A percentile compares a stretch with the other conserved stretches of the same genome.
Conservation (phyloP, 2,113 vertebrate species). For the Oncorhynchus mykiss region DNA sequence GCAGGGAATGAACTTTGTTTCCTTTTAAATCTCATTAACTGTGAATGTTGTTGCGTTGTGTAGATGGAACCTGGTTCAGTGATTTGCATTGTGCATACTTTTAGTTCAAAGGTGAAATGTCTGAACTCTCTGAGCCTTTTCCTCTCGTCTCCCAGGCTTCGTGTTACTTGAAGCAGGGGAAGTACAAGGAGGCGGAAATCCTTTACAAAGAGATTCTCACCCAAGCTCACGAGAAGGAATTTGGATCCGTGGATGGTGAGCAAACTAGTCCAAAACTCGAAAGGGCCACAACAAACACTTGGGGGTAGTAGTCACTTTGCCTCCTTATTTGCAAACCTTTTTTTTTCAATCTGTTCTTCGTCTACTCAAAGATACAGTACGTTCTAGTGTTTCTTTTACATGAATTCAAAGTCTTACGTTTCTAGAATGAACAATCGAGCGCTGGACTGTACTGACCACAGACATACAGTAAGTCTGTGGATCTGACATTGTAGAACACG, state of each 20-base stretch:
- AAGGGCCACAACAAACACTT: background rate
- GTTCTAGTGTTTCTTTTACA: no score
- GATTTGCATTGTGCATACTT: no score
- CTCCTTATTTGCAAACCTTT: background rate
- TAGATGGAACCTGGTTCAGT: no score
- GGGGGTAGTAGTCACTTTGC: background rate
- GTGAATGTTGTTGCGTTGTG: no score
- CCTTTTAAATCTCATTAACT: no score
- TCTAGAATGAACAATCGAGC: no score
- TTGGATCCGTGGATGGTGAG: constrained; percentile 86
- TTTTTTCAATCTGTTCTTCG: background rate
- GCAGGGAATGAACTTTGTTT: no score
- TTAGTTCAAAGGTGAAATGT: no score
- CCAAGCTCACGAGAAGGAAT: constrained; percentile 85
- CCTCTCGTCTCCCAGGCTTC: constrained; percentile 72
- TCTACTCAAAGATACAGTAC: background rate
- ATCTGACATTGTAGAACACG: no score
- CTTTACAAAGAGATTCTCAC: constrained; percentile 89
- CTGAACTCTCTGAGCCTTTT: background rate
- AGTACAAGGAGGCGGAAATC: constrained; percentile 83
- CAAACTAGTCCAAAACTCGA: constrained; percentile 9
- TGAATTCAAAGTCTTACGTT: no score
- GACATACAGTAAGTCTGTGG: no score
- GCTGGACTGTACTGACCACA: no score
- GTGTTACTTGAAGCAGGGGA: constrained; percentile 88